Evolutionary conservation across 2,797 vertebrate species (phyloP), one percentile per base, ranked within the genome.

Genomic region (Pampus argenteus): DNA sequence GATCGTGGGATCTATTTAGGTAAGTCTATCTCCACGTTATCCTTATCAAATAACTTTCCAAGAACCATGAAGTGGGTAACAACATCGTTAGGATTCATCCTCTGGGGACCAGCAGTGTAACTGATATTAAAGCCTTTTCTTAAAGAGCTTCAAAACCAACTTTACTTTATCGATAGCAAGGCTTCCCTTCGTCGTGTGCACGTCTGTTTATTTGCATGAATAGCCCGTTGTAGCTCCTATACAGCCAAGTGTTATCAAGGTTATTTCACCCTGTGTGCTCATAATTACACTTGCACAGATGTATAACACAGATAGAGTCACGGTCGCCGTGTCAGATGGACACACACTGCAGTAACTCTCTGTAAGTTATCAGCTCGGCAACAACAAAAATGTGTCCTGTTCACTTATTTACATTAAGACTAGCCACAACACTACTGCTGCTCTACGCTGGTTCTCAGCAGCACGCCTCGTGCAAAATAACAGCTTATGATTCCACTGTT

Each of bases 1-100:
- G 92, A 92, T 50, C 89, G 91, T 3, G 92, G 92, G 4, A 80
- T 93, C 69, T 87, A 92, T 52, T 52, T 92, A 8, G 89, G 92
- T 92, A 45, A 67, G 86, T 67, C 18, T 45, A 2, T 6, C 28
- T 15, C 45, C 9, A 14, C 3, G 1, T 15, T 5, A 11, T 51
- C 0, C 6, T 3, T 52, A 36, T 15, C 25, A 9, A 10, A 18
- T 31, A 9, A 20, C 40, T 23, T 6, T 25, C 9, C 10, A 54
- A 45, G 17, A 28, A 25, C 17, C 25, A n/a, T n/a, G n/a, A n/a
- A n/a, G n/a, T n/a, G 34, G 2, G 11, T 3, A 36, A 1, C 34
- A 36, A 11, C 34, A 36, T 36, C 10, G 4, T 36, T 36, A 11
- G 1, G 34, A 11, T 36, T 36, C 10, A 36, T 13, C 34, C 34